Conservation (phyloP, 2,888 invertebrate genomes). For the Odontocerum albicorne region DNA sequence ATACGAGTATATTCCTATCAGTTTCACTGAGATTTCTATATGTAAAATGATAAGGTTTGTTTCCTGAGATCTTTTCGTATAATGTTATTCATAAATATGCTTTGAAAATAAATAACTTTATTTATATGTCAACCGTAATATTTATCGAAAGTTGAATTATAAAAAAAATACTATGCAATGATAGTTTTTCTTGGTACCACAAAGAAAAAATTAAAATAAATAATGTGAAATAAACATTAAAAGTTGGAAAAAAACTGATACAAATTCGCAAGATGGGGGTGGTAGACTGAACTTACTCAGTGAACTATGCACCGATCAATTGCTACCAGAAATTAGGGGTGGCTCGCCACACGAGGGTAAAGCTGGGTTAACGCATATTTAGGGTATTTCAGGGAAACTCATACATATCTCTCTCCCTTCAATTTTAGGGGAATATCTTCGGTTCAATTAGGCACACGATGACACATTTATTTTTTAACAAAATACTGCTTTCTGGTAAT, state of each 20-base stretch:
- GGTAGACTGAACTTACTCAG: conserved; percentile 12
- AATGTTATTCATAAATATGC: too few relatives aligned
- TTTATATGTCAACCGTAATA: too few relatives aligned
- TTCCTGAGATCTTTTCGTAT: too few relatives aligned
- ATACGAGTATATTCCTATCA: too few relatives aligned
- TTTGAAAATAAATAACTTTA: too few relatives aligned
- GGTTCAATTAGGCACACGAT: conserved; percentile 27
- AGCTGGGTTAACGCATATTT: too few relatives aligned
- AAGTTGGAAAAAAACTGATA: conserved; percentile 6
- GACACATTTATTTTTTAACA: conserved; percentile 30
- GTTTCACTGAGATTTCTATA: too few relatives aligned
- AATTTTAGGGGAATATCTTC: background rate
- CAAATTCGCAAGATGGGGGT: conserved; percentile 3
- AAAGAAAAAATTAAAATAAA: background rate
- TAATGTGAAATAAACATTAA: background rate
- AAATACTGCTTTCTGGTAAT: too few relatives aligned
- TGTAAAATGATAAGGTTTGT: too few relatives aligned
- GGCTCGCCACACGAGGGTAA: conserved; percentile 3
- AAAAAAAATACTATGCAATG: too few relatives aligned
- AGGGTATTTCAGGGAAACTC: background rate
- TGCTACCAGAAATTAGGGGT: conserved; percentile 23
- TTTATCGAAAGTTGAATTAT: too few relatives aligned
- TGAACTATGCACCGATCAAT: conserved; percentile 16
- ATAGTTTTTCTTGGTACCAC: too few relatives aligned
- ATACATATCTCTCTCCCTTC: background rate